These are phyloP conservation scores for Argentina silus DNA, from an alignment of 2,797 vertebrate species.

Conservation along the genomic window DNA sequence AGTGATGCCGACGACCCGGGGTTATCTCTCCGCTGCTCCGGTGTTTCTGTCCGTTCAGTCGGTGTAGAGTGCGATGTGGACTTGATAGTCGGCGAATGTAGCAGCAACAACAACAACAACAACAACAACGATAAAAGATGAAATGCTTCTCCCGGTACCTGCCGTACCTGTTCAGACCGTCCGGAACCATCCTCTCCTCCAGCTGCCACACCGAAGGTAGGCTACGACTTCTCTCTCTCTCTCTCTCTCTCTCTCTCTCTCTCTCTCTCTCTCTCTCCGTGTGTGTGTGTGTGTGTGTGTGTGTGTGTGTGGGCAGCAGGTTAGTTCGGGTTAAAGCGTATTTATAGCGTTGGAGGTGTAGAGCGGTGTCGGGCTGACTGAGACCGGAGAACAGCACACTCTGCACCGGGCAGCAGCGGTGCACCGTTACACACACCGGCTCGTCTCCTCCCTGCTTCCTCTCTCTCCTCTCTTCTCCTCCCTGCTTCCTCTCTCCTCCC, in stretches of 20 bases:
- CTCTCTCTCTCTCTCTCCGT: too few species aligned
- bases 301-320: neutral
- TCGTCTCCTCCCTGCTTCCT: too few species aligned
- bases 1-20: conserved; percentile 21
- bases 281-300: conserved; percentile 11
- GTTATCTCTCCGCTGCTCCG: neutral
- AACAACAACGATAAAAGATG: conserved; percentile 82
- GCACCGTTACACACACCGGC: too few species aligned
- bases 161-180: conserved; percentile 85
- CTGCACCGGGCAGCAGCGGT: too few species aligned
- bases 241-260: too few species aligned
- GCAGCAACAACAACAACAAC: conserved; percentile 33
- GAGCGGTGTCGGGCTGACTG: too few species aligned
- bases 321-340: too few species aligned
- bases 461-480: neutral
- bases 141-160: conserved; percentile 89
- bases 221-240: too few species aligned
- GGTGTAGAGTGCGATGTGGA: conserved; percentile 20
- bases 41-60: conserved; percentile 8
- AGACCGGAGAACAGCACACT: too few species aligned
- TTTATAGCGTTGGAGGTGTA: too few species aligned
- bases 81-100: conserved; percentile 39
- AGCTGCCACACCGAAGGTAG: conserved; percentile 87
- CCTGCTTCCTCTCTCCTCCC: neutral
- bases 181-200: conserved; percentile 82